Evolutionary conservation across 2,888 invertebrate genomes (phyloP), one percentile per base, ranked within the genome.

Genomic region (Gisinianus flammeolus): DNA sequence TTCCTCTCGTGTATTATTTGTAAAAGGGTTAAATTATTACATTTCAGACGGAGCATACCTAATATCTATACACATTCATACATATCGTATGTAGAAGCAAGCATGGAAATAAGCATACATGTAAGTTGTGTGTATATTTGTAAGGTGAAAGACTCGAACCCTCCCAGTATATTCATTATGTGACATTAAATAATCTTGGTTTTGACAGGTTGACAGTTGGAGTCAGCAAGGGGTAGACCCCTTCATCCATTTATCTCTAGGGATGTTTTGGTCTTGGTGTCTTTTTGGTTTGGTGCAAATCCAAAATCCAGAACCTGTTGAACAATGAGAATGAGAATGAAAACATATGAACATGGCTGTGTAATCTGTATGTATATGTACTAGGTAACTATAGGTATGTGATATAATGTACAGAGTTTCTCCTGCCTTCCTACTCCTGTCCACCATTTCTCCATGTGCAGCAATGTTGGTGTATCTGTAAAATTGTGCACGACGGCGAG

Each of bases 141-240:
- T 56, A 56, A 3, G 22, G 52, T 2, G 44, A 44, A 19, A 16
- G 44, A 44, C 16, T n/a, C 22, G 67, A 33, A 67, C n/a, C 33
- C 33, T 26, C 33, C 19, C 33, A 30, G 6, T 16, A 28, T 33
- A 28, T 77, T 77, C 76, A 70, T 74, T 76, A 69, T 79, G 73
- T 74, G 73, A 74, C 73, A 74, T 82, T 80, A 82, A 82, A 82
- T 82, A 82, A 81, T 80, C 82, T 79, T 75, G 79, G 79, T 79
- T 81, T 82, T 82, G 82, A 82, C 82, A 82, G 82, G 71, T 81
- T 82, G 81, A 79, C 79, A 80, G 80, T 68, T 76, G 66, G 54
- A 81, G 81, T 79, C 82, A 79, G 80, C 79, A 80, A 81, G 82
- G 82, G 81, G 82, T 80, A 74, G 58, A 44, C 66, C 73, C 73